Evolutionary conservation across 2,113 vertebrate genomes (phyloP), one percentile per base, ranked within the genome.

Genomic region (Chaenocephalus aceratus): DNA sequence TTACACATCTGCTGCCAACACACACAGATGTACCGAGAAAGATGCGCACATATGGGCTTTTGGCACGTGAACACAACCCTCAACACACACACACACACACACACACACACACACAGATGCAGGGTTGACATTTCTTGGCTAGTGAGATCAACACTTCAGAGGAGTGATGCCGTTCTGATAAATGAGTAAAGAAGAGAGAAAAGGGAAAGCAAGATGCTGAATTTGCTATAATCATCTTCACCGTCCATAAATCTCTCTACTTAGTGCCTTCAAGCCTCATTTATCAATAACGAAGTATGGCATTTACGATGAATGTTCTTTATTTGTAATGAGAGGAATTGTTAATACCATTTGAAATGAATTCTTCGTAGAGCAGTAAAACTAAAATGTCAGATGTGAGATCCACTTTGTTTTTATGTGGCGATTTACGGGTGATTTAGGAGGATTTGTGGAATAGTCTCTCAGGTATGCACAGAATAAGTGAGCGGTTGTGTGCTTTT

Each of bases 1-100:
- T 61, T 56, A 83, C 67, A 81, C 66, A 78, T 89, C 72, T 80
- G 77, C 75, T 84, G 82, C 87, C 75, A 77, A 82, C 34, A 11
- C 52, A 77, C 75, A 71, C 75, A 80, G n/a, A 82, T 63, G 60
- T 18, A 72, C 62, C 14, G 46, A 53, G 56, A 56, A 53, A 57
- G 51, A 83, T 45, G 72, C 59, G 79, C 66, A 82, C 66, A 49
- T 10, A 60, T 74, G 76, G 69, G 76, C 16, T 75, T 57, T 7
- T 67, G 75, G 73, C 83, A 80, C 56, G 62, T 51, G 5, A 41
- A 21, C 36, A 30, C 30, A 56, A 30, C 30, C 3, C n/a, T n/a
- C 30, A 4, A 34, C 54, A 67, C 44, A 15, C 36, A 49, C 56
- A 51, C 59, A 65, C 53, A 68, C 65, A 51, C 57, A 63, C 67